A percentile compares a stretch with the other conserved stretches of the same genome.
phyloP scores from a whole-genome alignment of 2,888 invertebrate species.

The Tenthredo distinguenda region DNA sequence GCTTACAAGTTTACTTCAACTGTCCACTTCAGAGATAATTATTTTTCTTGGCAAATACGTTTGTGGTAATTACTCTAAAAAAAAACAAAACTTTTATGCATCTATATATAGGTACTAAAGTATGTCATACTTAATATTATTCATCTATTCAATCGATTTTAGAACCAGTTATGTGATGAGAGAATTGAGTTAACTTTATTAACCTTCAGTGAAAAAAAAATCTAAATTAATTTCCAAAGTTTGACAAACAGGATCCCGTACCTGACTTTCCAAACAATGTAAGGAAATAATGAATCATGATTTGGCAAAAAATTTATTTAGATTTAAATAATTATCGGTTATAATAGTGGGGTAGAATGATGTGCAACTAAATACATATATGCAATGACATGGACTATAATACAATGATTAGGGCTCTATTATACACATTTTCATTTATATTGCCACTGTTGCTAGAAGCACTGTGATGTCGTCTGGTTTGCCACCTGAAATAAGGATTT shows the following conservation, averaged over 20 bases:
- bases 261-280: neutral
- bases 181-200: neutral
- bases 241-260: neutral
- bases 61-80: neutral
- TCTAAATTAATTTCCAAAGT: neutral
- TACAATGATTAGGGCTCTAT: constrained; percentile 75
- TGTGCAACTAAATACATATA: constrained; percentile 71
- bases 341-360: constrained; percentile 69
- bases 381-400: constrained; percentile 76
- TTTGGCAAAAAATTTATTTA: constrained; percentile 66
- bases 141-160: neutral
- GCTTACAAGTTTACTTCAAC: neutral
- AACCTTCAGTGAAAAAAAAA: neutral
- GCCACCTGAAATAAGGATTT: constrained; percentile 87
- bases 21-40: neutral
- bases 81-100: neutral
- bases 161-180: neutral
- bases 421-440: constrained; percentile 74
- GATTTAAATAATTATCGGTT: constrained; percentile 70
- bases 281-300: neutral
- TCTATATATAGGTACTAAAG: neutral
- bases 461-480: constrained; percentile 99
- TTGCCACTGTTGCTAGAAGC: constrained; percentile 94
- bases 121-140: neutral
- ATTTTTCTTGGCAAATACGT: neutral